Evolutionary conservation across 2,113 vertebrate genomes (phyloP), one percentile per base, ranked within the genome.

Genomic region (Genyomyrus donnyi): DNA sequence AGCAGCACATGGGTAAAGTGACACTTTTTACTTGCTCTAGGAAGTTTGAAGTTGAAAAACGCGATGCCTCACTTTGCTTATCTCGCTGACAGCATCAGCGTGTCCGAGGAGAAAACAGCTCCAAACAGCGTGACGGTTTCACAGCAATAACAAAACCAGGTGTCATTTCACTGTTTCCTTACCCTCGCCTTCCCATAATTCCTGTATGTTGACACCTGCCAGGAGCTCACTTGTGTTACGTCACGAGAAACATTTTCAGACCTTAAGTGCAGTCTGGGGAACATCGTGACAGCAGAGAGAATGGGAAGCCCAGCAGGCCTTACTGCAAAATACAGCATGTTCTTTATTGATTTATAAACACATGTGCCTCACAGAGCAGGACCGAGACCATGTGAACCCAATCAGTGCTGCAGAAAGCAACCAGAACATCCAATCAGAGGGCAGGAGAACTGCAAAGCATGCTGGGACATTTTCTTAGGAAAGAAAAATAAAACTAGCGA

Each of bases 241-340:
- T 80, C 74, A 80, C 74, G 6, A 5, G 74, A 50, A 86, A 86
- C 42, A 84, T 84, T 84, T 85, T 50, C 84, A 48, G 49, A n/a
- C n/a, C 84, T 86, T 48, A 86, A 85, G 48, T 49, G 84, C 84
- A 86, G 19, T 86, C 21, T 86, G 46, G 84, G 45, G n/a, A n/a
- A 77, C 74, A 77, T 77, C 6, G 35, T 39, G 74, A 80, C 74
- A 80, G 74, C 35, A 35, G 15, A 80, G 74, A 48, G n/a, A 86
- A 86, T 24, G 24, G 39, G n/a, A 5, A 31, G 10, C 84, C 3
- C 45, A 49, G 46, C n/a, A 13, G 19, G 19, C 45, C 4, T 1
- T 50, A 7, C 48, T n/a, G 84, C 11, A 86, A 27, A 85, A 86
- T 86, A 17, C 84, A 50, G 74, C 35, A 19, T 80, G 74, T 80